Conservation (phyloP, 2,113 vertebrate species). For the Esox niger region DNA sequence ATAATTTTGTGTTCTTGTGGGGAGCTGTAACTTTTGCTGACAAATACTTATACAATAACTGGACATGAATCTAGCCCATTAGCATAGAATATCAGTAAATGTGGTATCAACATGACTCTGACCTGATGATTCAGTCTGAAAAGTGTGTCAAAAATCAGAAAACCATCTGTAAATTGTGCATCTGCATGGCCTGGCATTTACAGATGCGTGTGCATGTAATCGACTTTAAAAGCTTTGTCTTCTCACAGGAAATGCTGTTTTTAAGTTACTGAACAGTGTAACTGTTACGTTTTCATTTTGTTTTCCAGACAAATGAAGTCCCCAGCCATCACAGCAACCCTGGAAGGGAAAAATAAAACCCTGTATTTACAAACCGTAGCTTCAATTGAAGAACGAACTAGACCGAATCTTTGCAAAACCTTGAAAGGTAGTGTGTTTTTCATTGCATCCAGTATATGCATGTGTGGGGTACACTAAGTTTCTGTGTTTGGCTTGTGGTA, state of each 20-base stretch:
- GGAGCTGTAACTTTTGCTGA: too few relatives aligned
- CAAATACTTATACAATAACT: too few relatives aligned
- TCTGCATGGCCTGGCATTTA: too few relatives aligned
- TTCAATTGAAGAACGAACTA: slow-evolving; percentile 91
- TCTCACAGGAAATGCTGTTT: neutral
- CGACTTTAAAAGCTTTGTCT: neutral
- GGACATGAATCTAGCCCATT: too few relatives aligned
- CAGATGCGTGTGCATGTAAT: too few relatives aligned
- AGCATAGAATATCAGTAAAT: too few relatives aligned
- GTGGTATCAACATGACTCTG: too few relatives aligned
- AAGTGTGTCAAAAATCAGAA: too few relatives aligned
- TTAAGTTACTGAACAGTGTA: neutral
- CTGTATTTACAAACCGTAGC: slow-evolving; percentile 91
- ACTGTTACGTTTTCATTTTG: neutral
- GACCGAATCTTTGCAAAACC: slow-evolving; percentile 95
- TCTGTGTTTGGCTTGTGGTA: neutral
- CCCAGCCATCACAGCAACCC: slow-evolving; percentile 93
- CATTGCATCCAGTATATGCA: neutral
- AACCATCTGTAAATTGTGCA: too few relatives aligned
- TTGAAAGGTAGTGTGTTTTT: slow-evolving; percentile 78
- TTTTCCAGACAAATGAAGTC: slow-evolving; percentile 93
- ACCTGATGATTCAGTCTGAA: too few relatives aligned
- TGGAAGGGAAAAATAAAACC: slow-evolving; percentile 95
- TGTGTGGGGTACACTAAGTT: neutral
- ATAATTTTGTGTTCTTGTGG: too few relatives aligned